Base-by-base conservation (phyloP, 1,140 invertebrate species). In the Bathynomus jamesi region DNA sequence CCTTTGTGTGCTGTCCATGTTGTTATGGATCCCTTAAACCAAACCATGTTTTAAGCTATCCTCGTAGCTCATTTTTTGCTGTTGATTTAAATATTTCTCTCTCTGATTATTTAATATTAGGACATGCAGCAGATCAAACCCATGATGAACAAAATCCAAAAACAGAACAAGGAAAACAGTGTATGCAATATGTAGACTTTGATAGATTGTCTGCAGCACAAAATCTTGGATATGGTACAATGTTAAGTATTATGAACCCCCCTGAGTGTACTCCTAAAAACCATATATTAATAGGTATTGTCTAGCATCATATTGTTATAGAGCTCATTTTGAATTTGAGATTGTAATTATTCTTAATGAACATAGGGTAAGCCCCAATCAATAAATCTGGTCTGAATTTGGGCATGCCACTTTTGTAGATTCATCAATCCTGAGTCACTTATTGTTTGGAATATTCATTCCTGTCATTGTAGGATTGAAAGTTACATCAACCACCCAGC, bases 1-100 rank as follows among this genome's bases (percentile, higher is more conserved):
- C 88, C 70, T 96, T 98, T 85, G 89, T 96, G 3, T 86, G 92
- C 68, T 96, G 93, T 82, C 95, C 95, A 0, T 98, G 96, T 81
- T 98, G 95, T 81, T 98, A 98, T 82, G 95, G 95, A 4, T 89
- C 89, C 2, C 85, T 97, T 4, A 88, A 90, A 78, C 86, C 82
- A 67, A 87, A 93, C 82, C 86, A 89, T 79, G 81, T 91, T 21
- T 75, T 88, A 21, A 81, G 83, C 0, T 95, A 96, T 83, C 85
- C 86, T 28, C 79, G 84, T 53, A 86, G 85, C 76, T 70, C 80
- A 28, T 31, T 68, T 25, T 83, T 83, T 67, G 90, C 89, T 0
- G 82, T 89, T 73, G 91, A 78, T 13, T 62, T 89, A 89, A 71
- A 81, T 29, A 76, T 90, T 1, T 82, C 82, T 40, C 81, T 86